These are phyloP conservation scores for Anagrus nilaparvatae DNA, from an alignment of 1,140 invertebrate genomes.

Conservation along the genomic window DNA sequence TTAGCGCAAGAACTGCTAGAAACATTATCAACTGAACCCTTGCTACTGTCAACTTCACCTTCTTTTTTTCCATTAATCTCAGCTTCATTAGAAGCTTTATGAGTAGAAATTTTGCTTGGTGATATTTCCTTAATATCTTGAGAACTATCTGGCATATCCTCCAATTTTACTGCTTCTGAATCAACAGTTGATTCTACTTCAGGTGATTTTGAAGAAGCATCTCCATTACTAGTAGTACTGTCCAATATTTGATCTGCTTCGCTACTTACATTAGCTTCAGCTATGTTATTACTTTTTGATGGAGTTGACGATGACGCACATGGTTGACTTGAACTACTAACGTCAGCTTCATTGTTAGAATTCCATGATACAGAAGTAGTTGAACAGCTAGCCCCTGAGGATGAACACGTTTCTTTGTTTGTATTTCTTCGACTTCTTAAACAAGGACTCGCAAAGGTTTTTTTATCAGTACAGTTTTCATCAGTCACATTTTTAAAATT, in stretches of 20 bases:
- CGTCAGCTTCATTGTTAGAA: conserved; percentile 36
- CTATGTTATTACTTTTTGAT: conserved; percentile 17
- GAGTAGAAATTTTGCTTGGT: conserved; percentile 32
- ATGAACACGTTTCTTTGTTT: conserved; percentile 23
- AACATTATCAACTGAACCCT: conserved; percentile 33
- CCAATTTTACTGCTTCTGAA: conserved; percentile 28
- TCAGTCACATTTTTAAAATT: conserved; percentile 19
- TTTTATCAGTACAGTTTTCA: conserved; percentile 17
- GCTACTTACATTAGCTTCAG: conserved; percentile 27
- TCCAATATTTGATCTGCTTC: conserved; percentile 36
- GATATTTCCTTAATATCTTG: conserved; percentile 44
- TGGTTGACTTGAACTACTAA: conserved; percentile 37
- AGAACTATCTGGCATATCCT: conserved; percentile 48
- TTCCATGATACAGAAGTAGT: conserved; percentile 26
- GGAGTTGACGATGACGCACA: conserved; percentile 26
- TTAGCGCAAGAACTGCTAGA: conserved; percentile 33
- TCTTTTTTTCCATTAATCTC: conserved; percentile 37
- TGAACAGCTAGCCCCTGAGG: conserved; percentile 30
- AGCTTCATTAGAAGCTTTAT: conserved; percentile 20
- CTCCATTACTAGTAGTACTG: conserved; percentile 46
- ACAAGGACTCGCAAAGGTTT: conserved; percentile 21
- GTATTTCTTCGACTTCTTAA: conserved; percentile 26
- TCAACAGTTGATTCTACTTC: conserved; percentile 23
- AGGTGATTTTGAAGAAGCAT: conserved; percentile 20
- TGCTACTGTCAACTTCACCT: conserved; percentile 43